Base-by-base conservation (phyloP, 2,888 invertebrate species). In the Sphaerophoria rueppellii region DNA sequence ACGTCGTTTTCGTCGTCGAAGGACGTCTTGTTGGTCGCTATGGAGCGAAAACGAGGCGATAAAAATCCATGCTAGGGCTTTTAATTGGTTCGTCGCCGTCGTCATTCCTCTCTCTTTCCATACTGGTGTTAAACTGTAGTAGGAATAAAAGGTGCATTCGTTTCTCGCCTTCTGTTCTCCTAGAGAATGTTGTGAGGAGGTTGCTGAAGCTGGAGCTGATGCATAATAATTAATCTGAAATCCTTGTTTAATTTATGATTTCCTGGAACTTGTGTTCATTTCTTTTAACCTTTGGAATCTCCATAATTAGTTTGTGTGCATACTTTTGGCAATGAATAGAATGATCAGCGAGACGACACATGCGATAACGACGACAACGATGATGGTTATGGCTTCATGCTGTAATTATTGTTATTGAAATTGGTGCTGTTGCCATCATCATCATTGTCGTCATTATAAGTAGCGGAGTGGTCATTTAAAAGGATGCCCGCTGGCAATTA, bases 41-140 rank as follows among this genome's bases (percentile, higher is more conserved):
- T 72, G 69, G 65, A 73, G 69, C 61, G 76, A 76, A 80, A 85
- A 80, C 72, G 80, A 85, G 73, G 73, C 85, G 73, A 80, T 85
- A 80, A 80, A 80, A 85, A 85, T 85, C 70, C 79, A 71, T 79
- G 85, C 77, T 63, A 73, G 76, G 76, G 73, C 80, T 85, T 76
- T 85, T 85, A 85, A 85, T 85, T 85, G 85, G 80, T 72, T 60
- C 63, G 48, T 79, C 74, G 43, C 55, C 63, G 48, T 79, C 40
- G 11, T 43, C 61, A 40, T 3, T 37, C 14, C 46, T 9, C 61
- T 9, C 2, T 24, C 12, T 6, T 6, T 43, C 12, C 34, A 14
- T 34, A 48, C 35, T 6, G 60, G 4, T 14, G 4, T 24, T 2
- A 24, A 24, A 24, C 24, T 24, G 24, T 24, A 24, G 24, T 24